A percentile compares a stretch with the other conserved stretches of the same genome.
Evolutionary conservation across 2,113 vertebrate genomes (phyloP).

Genomic region (Thinocorus orbignyianus): DNA sequence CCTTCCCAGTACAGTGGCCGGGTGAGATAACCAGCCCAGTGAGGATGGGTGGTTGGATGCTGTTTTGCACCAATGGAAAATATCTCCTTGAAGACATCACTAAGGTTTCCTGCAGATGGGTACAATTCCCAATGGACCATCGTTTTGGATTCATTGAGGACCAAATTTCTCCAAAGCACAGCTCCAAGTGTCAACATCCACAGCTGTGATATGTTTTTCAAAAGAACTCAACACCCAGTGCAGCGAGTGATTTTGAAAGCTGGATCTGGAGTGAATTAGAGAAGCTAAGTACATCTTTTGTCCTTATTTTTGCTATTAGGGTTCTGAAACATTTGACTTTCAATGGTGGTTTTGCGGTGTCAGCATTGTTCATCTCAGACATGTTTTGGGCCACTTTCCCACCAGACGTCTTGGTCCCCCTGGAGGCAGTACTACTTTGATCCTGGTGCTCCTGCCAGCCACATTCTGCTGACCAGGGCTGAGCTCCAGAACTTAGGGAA

Average conservation of each 20-base stretch:
- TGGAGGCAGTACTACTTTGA: rapidly evolving
- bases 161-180: background rate
- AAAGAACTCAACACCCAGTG: background rate
- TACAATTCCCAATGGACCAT: background rate
- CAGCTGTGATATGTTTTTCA: background rate
- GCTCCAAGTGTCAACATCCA: background rate
- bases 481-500: background rate
- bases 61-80: background rate
- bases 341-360: background rate
- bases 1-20: background rate
- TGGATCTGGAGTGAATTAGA: background rate
- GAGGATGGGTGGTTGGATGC: background rate
- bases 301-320: background rate
- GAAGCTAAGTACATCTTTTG: background rate
- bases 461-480: background rate
- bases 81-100: background rate
- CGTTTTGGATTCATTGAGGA: background rate
- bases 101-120: background rate
- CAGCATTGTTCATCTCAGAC: background rate
- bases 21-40: background rate
- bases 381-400: background rate
- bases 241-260: background rate
- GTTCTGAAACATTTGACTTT: background rate
- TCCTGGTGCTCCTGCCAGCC: background rate
- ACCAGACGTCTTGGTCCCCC: rapidly evolving